Conservation (phyloP, 2,888 invertebrate genomes). For the Mythimna ferrago region DNA sequence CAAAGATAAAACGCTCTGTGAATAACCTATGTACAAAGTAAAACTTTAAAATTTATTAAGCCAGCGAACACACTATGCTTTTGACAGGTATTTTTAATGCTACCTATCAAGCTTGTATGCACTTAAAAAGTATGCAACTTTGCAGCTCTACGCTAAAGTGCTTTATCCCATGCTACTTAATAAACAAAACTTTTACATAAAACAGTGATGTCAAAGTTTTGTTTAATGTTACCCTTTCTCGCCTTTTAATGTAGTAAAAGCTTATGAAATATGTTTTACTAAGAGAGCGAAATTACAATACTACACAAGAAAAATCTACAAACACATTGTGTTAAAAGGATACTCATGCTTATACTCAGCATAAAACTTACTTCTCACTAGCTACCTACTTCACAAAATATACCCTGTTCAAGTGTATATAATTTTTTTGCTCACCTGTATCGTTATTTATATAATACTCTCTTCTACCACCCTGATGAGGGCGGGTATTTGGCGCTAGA, state of each 20-base stretch:
- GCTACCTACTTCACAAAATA: neutral
- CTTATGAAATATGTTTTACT: neutral
- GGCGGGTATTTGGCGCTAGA: conserved; percentile 89
- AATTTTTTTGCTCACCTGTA: conserved; percentile 72
- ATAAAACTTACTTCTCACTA: conserved; percentile 5
- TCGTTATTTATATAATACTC: conserved; percentile 82
- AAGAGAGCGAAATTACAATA: neutral
- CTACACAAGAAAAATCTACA: conserved; percentile 13
- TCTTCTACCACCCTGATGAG: conserved; percentile 88
- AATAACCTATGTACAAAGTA: no score
- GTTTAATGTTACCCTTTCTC: neutral
- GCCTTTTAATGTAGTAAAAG: neutral
- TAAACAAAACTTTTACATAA: no score
- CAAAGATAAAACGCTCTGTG: no score
- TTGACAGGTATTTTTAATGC: neutral
- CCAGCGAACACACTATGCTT: neutral
- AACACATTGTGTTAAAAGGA: conserved; percentile 25
- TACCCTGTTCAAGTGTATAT: neutral
- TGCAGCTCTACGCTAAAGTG: neutral
- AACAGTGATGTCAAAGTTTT: no score
- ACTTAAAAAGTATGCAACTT: conserved; percentile 10
- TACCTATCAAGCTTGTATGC: conserved; percentile 2
- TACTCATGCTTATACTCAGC: conserved; percentile 27
- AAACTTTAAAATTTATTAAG: neutral
- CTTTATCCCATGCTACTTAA: neutral